Conservation (phyloP, 2,113 vertebrate genomes). For the Apteryx owenii region DNA sequence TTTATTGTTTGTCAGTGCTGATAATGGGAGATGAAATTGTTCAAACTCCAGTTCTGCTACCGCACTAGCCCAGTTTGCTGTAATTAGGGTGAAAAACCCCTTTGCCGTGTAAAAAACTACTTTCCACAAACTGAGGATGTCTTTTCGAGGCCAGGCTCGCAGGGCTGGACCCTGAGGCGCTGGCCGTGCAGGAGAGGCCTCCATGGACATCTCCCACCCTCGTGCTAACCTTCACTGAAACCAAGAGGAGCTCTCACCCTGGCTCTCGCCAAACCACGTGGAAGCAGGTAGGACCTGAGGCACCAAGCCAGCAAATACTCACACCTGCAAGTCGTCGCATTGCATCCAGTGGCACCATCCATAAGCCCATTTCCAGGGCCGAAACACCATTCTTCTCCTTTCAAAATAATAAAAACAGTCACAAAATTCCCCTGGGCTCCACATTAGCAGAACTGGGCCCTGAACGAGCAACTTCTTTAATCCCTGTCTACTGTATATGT, state of each 20-base stretch:
- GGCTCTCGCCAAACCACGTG: background rate
- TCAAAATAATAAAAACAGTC: background rate
- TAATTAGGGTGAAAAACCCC: background rate
- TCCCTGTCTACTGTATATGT: background rate
- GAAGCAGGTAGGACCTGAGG: background rate
- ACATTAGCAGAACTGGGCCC: background rate
- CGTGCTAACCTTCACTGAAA: background rate
- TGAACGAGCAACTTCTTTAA: background rate
- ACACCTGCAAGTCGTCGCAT: background rate
- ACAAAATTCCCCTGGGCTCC: background rate
- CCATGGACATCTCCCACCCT: background rate
- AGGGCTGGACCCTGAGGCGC: background rate
- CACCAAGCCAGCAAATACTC: background rate
- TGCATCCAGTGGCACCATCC: background rate
- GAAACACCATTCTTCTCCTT: background rate
- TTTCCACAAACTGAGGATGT: background rate
- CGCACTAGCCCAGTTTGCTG: background rate
- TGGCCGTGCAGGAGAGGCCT: background rate
- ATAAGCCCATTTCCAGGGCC: background rate
- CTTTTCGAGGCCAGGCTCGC: background rate
- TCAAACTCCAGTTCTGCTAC: background rate
- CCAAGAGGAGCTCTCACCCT: accelerated
- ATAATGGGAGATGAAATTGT: background rate
- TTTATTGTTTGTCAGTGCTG: background rate
- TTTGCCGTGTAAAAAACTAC: background rate